Evolutionary conservation across 2,888 invertebrate species (phyloP).

Genomic region (Dryadula phaetusa): DNA sequence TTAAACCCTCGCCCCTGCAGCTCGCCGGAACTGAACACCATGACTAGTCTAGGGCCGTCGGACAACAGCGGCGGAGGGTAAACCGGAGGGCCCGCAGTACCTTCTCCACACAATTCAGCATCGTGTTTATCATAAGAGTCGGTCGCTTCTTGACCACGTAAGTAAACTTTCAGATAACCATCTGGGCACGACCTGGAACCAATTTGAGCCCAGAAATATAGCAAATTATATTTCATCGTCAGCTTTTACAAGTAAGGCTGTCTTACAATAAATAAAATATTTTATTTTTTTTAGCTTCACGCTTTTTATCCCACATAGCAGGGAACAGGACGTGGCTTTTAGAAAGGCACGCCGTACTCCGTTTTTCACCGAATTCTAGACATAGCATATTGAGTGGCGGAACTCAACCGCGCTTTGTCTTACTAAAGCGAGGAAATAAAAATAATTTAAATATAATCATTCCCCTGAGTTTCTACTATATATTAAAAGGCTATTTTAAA

Average conservation of each 20-base stretch:
- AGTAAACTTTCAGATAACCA: constrained; percentile 95
- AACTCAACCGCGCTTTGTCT: no score
- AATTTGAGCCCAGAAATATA: neutral
- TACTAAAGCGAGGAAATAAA: no score
- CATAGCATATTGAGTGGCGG: no score
- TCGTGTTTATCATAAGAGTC: constrained; percentile 97
- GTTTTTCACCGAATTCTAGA: no score
- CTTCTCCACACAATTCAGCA: constrained; percentile 94
- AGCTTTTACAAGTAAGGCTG: neutral
- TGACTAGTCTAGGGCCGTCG: constrained; percentile 95
- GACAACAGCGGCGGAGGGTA: constrained; percentile 93
- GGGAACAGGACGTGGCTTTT: no score
- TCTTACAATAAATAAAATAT: no score
- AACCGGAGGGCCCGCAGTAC: constrained; percentile 51
- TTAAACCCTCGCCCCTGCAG: constrained; percentile 96
- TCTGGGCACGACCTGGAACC: constrained; percentile 89
- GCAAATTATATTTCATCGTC: neutral
- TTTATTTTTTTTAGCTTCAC: no score
- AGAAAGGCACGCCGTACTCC: no score
- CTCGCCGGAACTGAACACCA: constrained; percentile 97
- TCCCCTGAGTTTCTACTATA: no score
- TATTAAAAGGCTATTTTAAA: no score
- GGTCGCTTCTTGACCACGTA: constrained; percentile 95
- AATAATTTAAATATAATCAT: no score
- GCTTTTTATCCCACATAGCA: no score